Conservation (phyloP, 2,888 invertebrate species). For the Ischnura elegans region DNA sequence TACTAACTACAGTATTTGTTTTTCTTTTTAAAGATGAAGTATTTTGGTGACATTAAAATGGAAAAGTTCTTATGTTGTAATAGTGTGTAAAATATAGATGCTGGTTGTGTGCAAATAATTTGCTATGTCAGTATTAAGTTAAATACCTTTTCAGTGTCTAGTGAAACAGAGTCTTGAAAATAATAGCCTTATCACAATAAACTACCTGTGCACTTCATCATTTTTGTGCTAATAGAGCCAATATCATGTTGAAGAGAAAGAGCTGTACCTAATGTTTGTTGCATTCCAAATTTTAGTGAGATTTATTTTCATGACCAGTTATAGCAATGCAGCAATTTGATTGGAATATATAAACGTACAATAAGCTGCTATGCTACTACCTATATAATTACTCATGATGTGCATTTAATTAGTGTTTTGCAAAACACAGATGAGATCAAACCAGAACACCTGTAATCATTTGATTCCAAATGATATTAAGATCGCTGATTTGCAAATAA, state of each 20-base stretch:
- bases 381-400: slow-evolving; percentile 25
- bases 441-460: too few species aligned
- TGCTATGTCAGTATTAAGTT: too few species aligned
- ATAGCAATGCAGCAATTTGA: neutral
- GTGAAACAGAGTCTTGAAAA: neutral
- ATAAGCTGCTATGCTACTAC: neutral
- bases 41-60: too few species aligned
- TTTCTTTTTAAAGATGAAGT: too few species aligned
- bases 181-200: too few species aligned
- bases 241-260: neutral
- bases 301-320: neutral
- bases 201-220: too few species aligned
- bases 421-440: neutral
- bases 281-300: slow-evolving; percentile 50
- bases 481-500: neutral
- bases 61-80: too few species aligned
- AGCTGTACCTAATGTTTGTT: neutral
- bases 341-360: neutral
- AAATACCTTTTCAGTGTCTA: neutral
- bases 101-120: too few species aligned
- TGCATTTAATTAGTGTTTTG: slow-evolving; percentile 48
- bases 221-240: too few species aligned
- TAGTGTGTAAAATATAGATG: too few species aligned
- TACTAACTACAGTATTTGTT: too few species aligned
- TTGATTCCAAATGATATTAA: slow-evolving; percentile 21